Evolutionary conservation across 2,113 vertebrate species (phyloP).

Genomic region (Otolemur garnettii): DNA sequence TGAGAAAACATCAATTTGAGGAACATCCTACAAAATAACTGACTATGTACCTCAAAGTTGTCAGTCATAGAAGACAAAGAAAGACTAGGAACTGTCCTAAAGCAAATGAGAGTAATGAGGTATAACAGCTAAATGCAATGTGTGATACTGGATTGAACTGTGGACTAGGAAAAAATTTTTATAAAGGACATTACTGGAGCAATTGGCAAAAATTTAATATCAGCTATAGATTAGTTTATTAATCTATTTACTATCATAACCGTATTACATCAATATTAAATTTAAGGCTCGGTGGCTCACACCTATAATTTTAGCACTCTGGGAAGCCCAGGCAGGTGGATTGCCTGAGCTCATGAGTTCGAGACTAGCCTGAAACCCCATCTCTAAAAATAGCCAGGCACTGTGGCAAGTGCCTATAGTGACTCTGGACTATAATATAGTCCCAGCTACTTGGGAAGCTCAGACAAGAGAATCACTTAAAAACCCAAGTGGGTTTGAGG

Average conservation of each 20-base stretch:
- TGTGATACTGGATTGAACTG: background rate
- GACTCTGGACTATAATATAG: no score
- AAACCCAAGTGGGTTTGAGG: no score
- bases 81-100: background rate
- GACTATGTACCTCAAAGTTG: background rate
- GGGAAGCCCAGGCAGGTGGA: no score
- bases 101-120: background rate
- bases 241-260: background rate
- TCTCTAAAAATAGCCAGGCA: no score
- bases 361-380: no score
- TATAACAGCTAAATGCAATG: background rate
- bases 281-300: background rate
- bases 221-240: background rate
- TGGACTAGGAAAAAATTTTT: background rate
- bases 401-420: no score
- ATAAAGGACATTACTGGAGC: background rate
- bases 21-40: slow-evolving; percentile 37
- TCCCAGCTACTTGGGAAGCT: no score
- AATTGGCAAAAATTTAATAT: background rate
- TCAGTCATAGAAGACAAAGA: slow-evolving; percentile 4
- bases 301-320: no score
- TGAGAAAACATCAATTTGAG: background rate
- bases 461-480: no score
- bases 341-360: no score
- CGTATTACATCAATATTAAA: background rate